Conservation (phyloP, 2,888 invertebrate species). For the Atethmia centrago region DNA sequence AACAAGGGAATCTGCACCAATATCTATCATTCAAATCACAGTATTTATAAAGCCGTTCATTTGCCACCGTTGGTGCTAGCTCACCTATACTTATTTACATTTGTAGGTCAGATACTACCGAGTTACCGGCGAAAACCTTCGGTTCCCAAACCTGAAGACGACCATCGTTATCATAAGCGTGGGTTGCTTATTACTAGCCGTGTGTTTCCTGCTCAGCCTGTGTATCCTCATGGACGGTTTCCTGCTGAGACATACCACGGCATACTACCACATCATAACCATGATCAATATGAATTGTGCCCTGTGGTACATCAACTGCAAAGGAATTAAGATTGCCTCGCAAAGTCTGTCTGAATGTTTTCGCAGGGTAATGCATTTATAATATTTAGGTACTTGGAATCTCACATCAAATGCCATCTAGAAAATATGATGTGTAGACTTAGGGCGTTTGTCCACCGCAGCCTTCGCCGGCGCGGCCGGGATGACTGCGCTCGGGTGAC, state of each 20-base stretch:
- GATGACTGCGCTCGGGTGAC: neutral
- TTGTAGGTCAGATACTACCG: constrained; percentile 89
- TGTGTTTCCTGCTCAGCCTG: constrained; percentile 91
- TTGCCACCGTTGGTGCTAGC: neutral
- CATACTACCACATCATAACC: constrained; percentile 92
- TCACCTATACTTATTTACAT: constrained; percentile 22
- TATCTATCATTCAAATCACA: too few species aligned
- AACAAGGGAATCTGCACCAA: too few species aligned
- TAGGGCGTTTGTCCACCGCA: neutral
- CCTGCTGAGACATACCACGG: constrained; percentile 91
- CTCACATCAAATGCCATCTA: neutral
- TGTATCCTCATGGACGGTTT: constrained; percentile 92
- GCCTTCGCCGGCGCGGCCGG: neutral
- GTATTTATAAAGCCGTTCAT: neutral
- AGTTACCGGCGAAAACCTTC: constrained; percentile 90
- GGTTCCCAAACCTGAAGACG: constrained; percentile 91
- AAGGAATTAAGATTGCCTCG: constrained; percentile 92
- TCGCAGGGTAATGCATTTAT: constrained; percentile 78
- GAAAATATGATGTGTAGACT: neutral
- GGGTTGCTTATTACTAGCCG: constrained; percentile 91
- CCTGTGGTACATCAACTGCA: constrained; percentile 93
- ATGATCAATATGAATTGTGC: constrained; percentile 94
- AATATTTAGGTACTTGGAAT: neutral
- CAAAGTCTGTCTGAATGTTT: constrained; percentile 89
- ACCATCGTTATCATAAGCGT: constrained; percentile 91